Percentiles rank a stretch among this genome's conserved stretches.
These are phyloP conservation scores for Trinorchestia longiramus DNA, from an alignment of 1,140 invertebrate species.

Conservation along the genomic window DNA sequence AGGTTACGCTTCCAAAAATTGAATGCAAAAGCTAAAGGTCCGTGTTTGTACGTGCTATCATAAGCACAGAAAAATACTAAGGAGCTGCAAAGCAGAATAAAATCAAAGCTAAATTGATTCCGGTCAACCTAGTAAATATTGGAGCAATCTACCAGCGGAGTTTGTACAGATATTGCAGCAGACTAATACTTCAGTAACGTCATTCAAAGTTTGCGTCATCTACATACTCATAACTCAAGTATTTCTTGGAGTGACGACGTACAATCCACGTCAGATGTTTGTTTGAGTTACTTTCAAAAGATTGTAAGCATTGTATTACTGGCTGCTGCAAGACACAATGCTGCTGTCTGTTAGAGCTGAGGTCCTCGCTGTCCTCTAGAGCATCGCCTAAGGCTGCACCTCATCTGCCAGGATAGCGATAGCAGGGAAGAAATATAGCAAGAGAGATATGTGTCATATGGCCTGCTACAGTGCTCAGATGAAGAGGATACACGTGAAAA, in stretches of 20 bases:
- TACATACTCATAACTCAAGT: neutral
- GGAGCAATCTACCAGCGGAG: neutral
- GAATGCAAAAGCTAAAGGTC: neutral
- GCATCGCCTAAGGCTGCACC: neutral
- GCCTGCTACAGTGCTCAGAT: neutral
- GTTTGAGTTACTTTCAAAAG: neutral
- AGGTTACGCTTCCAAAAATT: neutral
- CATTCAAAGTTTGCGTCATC: neutral
- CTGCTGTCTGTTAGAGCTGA: neutral
- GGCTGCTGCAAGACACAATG: neutral
- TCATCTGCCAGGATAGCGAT: neutral
- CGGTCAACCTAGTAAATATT: neutral
- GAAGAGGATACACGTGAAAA: neutral
- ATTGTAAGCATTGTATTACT: neutral
- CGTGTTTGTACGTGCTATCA: neutral
- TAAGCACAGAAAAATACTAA: neutral
- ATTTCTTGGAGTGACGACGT: neutral
- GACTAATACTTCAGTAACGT: neutral
- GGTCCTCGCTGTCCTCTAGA: neutral
- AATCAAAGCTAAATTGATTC: neutral
- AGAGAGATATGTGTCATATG: neutral
- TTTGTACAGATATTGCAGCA: neutral
- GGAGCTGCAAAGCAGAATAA: neutral
- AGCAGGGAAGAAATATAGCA: neutral
- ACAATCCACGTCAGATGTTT: neutral